Conservation (phyloP, 2,797 vertebrate species). For the Notolepis coatsorum region DNA sequence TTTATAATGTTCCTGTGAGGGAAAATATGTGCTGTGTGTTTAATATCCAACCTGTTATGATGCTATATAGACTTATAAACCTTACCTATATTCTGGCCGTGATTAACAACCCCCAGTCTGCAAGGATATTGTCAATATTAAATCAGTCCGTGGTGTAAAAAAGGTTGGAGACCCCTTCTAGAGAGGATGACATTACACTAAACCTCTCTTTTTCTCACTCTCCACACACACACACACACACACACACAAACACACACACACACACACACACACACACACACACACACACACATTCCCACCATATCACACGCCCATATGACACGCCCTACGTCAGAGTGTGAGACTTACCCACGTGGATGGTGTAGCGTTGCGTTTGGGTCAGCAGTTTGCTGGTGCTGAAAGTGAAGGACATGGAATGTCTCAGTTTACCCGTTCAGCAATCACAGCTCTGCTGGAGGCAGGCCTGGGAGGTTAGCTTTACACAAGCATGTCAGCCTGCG, state of each 20-base stretch:
- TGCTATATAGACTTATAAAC: no score
- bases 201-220: conserved; percentile 58
- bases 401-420: conserved; percentile 82
- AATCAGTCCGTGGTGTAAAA: conserved; percentile 80
- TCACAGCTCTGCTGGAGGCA: conserved; percentile 68
- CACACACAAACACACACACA: conserved; percentile 43
- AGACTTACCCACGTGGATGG: conserved; percentile 66
- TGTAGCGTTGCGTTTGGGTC: conserved; percentile 81
- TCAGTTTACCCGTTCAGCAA: conserved; percentile 84
- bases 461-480: conserved; percentile 74
- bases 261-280: background rate
- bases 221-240: conserved; percentile 50
- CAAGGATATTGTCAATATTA: no score
- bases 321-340: conserved; percentile 58
- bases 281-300: background rate
- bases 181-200: conserved; percentile 75
- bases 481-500: conserved; percentile 71
- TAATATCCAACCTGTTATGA: no score
- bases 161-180: no score
- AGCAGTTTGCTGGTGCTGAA: conserved; percentile 76
- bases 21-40: no score
- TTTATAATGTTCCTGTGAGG: no score
- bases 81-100: no score
- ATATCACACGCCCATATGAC: background rate
- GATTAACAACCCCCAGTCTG: no score